Conservation (phyloP, 2,113 vertebrate species). For the Callospermophilus lateralis region DNA sequence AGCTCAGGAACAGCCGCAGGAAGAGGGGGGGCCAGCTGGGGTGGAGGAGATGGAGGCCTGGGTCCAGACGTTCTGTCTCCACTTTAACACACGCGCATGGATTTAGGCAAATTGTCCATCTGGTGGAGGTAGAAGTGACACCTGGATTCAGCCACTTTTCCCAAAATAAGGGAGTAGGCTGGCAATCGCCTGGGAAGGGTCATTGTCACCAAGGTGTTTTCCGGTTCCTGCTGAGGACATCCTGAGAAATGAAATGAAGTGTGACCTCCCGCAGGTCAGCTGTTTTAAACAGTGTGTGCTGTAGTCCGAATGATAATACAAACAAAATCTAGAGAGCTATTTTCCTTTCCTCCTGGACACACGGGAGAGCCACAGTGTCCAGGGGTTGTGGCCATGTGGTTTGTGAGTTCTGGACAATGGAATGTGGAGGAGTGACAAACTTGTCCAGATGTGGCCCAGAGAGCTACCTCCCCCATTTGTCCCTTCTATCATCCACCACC, state of each 20-base stretch:
- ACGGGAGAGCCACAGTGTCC: too few relatives aligned
- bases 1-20: background rate
- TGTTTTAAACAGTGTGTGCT: background rate
- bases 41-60: background rate
- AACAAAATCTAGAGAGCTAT: too few relatives aligned
- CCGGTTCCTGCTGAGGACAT: background rate
- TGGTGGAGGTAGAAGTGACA: background rate
- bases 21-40: background rate
- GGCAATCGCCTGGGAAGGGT: too few relatives aligned
- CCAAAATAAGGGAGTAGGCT: background rate
- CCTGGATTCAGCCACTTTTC: background rate
- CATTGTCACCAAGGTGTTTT: background rate
- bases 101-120: background rate
- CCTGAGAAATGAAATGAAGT: background rate
- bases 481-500: too few relatives aligned
- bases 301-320: background rate
- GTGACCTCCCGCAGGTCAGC: background rate
- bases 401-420: too few relatives aligned
- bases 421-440: background rate
- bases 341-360: background rate
- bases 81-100: background rate
- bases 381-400: background rate
- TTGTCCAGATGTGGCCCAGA: too few relatives aligned
- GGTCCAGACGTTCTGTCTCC: background rate
- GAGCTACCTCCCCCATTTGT: too few relatives aligned